Evolutionary conservation across 2,888 invertebrate species (phyloP), one percentile per base, ranked within the genome.

Genomic region (Druceiella hillmani): DNA sequence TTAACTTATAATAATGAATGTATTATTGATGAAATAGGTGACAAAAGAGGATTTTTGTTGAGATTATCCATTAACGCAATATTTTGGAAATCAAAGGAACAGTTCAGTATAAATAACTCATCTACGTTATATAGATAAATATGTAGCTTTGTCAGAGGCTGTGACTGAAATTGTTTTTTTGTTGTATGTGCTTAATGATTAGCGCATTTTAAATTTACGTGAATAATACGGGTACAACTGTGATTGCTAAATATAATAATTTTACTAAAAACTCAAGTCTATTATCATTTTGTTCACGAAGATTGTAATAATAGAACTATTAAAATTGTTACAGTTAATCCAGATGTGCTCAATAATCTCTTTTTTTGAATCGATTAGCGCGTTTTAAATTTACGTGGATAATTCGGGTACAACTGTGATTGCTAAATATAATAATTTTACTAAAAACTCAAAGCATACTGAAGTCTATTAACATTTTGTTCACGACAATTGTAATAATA

Each of bases 311-410:
- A 30, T 4, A n/a, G 30, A 7, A 11, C 12, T 5, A 14, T 30
- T 30, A 36, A 30, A 30, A 12, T 30, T 30, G 4, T 5, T 13
- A 30, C 12, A 30, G 12, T 30, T 7, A 12, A 30, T 5, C 5
- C 30, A 14, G 30, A 30, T 11, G 25, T n/a, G n/a, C n/a, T 30
- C 3, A 12, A 30, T 30, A 12, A 30, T 12, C 6, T 30, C 12
- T 30, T 30, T 30, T 15, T 45, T 17, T 37, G 44, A 26, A 9
- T 46, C 10, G 14, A 7, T 17, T 24, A 42, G 31, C 46, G 47
- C 10, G 41, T 50, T n/a, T 25, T 49, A 49, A 25, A 43, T 51
- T 16, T 52, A 45, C 43, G 50, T 48, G 37, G 50, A 51, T 33
- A 51, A 52, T 39, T 49, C 48, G 26, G 49, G 51, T 7, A 49